A percentile compares a stretch with the other conserved stretches of the same genome.
Conservation (phyloP, 2,888 invertebrate genomes). For the Volucella zonaria region DNA sequence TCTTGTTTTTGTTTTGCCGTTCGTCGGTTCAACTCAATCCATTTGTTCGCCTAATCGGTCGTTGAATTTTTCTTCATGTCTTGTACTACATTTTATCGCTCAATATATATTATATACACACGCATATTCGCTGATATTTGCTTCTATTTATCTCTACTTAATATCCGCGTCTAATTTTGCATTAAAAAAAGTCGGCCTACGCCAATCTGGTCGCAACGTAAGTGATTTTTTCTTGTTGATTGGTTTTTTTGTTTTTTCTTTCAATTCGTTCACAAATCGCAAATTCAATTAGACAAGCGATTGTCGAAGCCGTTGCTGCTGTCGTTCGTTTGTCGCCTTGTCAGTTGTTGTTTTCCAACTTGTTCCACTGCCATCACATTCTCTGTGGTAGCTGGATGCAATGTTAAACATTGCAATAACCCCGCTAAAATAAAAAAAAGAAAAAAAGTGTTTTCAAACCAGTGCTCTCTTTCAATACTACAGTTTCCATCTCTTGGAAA, state of each 20-base stretch:
- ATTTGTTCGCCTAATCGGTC: background rate
- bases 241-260: no score
- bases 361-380: background rate
- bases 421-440: no score
- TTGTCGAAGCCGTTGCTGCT: background rate
- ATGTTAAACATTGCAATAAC: background rate
- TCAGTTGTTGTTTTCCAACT: background rate
- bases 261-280: background rate
- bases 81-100: constrained; percentile 20
- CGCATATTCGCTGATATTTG: background rate
- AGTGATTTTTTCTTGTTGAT: constrained; percentile 9
- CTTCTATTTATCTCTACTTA: background rate
- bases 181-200: constrained; percentile 10
- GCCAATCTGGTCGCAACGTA: constrained; percentile 35
- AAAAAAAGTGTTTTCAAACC: no score
- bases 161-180: no score
- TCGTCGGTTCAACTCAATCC: background rate
- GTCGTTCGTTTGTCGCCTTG: background rate
- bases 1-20: constrained; percentile 39
- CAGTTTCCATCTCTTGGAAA: no score
- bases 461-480: no score
- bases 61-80: constrained; percentile 11
- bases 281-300: constrained; percentile 60
- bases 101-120: constrained; percentile 21
- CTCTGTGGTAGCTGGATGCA: background rate